phyloP scores from a whole-genome alignment of 2,888 invertebrate species.

The Chrysotoxum bicinctum region DNA sequence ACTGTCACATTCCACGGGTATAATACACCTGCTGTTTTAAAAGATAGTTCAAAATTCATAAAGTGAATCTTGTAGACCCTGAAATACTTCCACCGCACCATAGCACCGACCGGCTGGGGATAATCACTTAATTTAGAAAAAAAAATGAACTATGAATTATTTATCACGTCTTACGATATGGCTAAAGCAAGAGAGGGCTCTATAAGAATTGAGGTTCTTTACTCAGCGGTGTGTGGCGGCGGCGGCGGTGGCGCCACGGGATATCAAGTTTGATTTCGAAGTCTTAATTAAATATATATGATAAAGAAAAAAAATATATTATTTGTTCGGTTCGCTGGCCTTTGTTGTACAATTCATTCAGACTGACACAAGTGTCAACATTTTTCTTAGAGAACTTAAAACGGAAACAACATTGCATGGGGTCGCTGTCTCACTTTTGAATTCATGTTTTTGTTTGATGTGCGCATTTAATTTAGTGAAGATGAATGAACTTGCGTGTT shows the following conservation, averaged over 20 bases:
- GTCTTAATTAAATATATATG: conserved; percentile 61
- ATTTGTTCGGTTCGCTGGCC: conserved; percentile 25
- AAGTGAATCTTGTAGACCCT: conserved; percentile 21
- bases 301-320: conserved; percentile 16
- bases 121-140: conserved; percentile 61
- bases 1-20: conserved; percentile 34
- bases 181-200: neutral
- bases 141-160: conserved; percentile 57
- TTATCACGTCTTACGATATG: conserved; percentile 30
- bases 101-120: neutral
- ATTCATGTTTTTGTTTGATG: neutral
- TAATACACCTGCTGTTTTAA: conserved; percentile 50
- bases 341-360: conserved; percentile 63
- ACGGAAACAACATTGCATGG: conserved; percentile 37
- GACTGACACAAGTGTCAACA: conserved; percentile 53
- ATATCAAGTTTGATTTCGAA: conserved; percentile 51
- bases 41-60: conserved; percentile 15
- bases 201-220: conserved; percentile 32
- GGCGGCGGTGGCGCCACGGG: conserved; percentile 44
- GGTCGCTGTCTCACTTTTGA: conserved; percentile 7
- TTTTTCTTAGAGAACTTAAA: conserved; percentile 23
- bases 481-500: conserved; percentile 12
- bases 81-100: neutral
- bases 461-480: conserved; percentile 20
- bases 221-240: conserved; percentile 39